These are phyloP conservation scores for Psittacus erithacus DNA, from an alignment of 2,113 vertebrate species.

Conservation along the genomic window DNA sequence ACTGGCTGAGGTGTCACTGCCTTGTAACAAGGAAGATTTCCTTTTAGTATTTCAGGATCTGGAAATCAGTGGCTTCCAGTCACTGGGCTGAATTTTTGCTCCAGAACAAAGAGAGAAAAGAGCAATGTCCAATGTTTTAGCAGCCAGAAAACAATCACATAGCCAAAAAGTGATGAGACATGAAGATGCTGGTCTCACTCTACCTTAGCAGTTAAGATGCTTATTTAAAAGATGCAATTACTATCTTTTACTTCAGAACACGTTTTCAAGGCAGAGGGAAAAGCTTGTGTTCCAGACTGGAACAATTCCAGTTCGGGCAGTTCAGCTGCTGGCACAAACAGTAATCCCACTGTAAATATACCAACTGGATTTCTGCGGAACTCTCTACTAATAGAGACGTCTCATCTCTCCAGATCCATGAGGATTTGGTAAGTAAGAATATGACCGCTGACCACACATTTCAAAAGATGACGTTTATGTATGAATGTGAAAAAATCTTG, in stretches of 20 bases:
- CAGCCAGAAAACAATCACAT: not conserved
- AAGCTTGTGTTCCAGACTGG: not conserved
- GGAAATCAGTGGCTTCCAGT: not conserved
- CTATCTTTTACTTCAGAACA: not conserved
- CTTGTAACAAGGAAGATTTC: not conserved
- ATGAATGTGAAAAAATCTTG: not conserved
- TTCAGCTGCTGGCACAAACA: not conserved
- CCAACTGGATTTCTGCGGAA: not conserved
- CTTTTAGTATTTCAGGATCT: not conserved
- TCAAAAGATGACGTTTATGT: not conserved
- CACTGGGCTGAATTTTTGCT: not conserved
- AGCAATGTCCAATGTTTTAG: not conserved
- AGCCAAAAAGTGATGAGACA: not conserved
- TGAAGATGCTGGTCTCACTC: not conserved
- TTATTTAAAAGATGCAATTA: not conserved
- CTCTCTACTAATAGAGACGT: rapidly evolving
- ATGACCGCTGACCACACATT: not conserved
- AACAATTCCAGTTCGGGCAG: not conserved
- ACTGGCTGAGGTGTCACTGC: not conserved
- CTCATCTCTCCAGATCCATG: not conserved
- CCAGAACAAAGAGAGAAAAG: not conserved
- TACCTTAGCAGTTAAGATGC: not conserved
- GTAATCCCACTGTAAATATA: not conserved
- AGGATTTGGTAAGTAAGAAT: not conserved
- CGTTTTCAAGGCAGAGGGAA: not conserved